These are phyloP conservation scores for Zaprionus gabonicus DNA, from an alignment of 1,140 invertebrate species.

Conservation along the genomic window DNA sequence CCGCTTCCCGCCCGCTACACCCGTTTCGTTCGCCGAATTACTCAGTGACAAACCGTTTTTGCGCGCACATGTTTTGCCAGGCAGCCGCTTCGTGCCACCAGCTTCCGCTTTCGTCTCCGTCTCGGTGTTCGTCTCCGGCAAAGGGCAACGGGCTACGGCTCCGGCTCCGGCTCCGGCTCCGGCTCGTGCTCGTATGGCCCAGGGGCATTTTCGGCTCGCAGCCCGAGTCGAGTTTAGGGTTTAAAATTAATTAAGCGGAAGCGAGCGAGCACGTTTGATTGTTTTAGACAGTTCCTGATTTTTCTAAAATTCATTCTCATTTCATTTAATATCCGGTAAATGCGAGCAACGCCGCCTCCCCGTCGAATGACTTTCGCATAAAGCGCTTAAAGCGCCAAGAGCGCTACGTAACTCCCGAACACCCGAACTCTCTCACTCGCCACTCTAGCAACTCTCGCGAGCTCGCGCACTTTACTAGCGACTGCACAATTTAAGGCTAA, in stretches of 20 bases:
- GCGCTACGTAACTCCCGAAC: background rate
- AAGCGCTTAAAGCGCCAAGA: constrained; percentile 28
- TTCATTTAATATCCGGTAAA: constrained; percentile 54
- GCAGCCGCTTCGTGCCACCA: constrained; percentile 4
- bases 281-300: constrained; percentile 76
- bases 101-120: background rate
- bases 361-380: constrained; percentile 14
- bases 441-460: background rate
- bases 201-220: constrained; percentile 53
- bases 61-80: constrained; percentile 16
- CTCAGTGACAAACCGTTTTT: constrained; percentile 40
- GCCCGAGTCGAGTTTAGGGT: constrained; percentile 70
- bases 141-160: background rate
- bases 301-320: constrained; percentile 52
- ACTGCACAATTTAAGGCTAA: background rate
- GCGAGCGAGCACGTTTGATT: constrained; percentile 76
- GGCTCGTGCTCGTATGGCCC: constrained; percentile 36
- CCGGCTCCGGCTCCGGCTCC: background rate
- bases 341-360: background rate
- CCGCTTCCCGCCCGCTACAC: background rate
- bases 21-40: background rate
- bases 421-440: background rate
- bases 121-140: background rate
- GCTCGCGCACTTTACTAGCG: too few relatives aligned
- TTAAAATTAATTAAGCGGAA: constrained; percentile 81